Conservation (phyloP, 2,113 vertebrate genomes). For the Hypomesus transpacificus region DNA sequence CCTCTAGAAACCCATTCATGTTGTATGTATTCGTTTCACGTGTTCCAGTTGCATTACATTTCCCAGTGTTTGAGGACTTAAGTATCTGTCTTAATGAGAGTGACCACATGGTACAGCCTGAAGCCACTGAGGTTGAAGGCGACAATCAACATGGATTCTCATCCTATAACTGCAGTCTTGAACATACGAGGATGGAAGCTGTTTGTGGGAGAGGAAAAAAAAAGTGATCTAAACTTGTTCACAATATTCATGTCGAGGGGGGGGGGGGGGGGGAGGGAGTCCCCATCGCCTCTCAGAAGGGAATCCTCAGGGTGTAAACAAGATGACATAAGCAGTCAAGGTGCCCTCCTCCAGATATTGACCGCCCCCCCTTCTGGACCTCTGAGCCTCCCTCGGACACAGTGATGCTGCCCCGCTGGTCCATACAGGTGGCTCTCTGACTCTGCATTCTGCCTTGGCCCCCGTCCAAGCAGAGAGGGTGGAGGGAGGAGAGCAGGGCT, state of each 20-base stretch:
- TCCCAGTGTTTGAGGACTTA: no score
- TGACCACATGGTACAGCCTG: no score
- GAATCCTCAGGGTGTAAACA: slow-evolving; percentile 67
- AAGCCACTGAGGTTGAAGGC: no score
- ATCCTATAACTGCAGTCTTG: no score
- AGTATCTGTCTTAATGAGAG: no score
- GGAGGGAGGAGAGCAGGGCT: slow-evolving; percentile 53
- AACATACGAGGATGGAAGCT: no score
- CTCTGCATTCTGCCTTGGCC: background rate
- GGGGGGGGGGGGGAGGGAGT: slow-evolving; percentile 7
- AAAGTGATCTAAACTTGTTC: no score
- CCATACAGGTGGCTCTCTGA: background rate
- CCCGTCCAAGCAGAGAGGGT: slow-evolving; percentile 37
- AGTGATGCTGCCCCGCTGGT: slow-evolving; percentile 3
- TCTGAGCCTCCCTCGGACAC: slow-evolving; percentile 19
- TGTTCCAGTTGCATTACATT: no score
- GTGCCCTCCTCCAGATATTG: slow-evolving; percentile 45
- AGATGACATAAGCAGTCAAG: slow-evolving; percentile 51
- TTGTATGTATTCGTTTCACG: no score
- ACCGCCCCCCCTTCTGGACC: background rate
- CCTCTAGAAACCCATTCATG: no score
- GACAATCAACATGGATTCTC: no score
- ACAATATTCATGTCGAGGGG: slow-evolving; percentile 3
- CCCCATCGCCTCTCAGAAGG: slow-evolving; percentile 31
- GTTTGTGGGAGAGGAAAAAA: no score